Evolutionary conservation across 2,113 vertebrate genomes (phyloP), one percentile per base, ranked within the genome.

Genomic region (Otus sunia): DNA sequence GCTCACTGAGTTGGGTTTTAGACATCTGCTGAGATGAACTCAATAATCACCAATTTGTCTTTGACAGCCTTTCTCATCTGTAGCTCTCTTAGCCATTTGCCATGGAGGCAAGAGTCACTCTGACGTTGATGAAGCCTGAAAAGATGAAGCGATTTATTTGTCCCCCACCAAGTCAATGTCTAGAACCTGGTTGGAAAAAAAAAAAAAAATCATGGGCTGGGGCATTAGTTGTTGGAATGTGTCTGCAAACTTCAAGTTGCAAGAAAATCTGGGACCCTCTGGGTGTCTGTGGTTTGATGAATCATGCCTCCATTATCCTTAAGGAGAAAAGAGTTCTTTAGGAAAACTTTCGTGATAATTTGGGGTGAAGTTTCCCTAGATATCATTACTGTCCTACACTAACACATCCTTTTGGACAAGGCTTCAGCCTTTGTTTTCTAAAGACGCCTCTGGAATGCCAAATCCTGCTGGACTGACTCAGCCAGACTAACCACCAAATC

Each of bases 381-480:
- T 86, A 69, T 39, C 43, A 58, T 83, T 76, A 52, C 47, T 86
- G 58, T 90, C 37, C 55, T 92, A 29, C 55, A 45, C 26, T 17
- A 95, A 71, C 50, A 67, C 72, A 95, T 89, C 63, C 29, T 55
- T 96, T 92, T 3, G 94, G 94, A 96, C 94, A 96, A 88, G 96
- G 26, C 67, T 93, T 94, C 91, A 94, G 91, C 89, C 72, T 84
- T 84, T 86, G 56, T 94, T 91, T 92, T 67, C 75, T 47, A 71
- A 95, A 96, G 76, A 84, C 77, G 95, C 94, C 89, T 94, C 94
- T 89, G 91, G 92, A 95, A 89, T 86, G 72, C 79, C 86, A 86
- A 3, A 2, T 88, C 59, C 79, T 86, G 59, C 76, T 77, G 72
- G 37, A n/a, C 78, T 96, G 92, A 96, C 86, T 95, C 88, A 95